These are phyloP conservation scores for Diacarnus erythraeanus DNA, from an alignment of 37 sponge, comb jelly and placozoan species.

Conservation along the genomic window DNA sequence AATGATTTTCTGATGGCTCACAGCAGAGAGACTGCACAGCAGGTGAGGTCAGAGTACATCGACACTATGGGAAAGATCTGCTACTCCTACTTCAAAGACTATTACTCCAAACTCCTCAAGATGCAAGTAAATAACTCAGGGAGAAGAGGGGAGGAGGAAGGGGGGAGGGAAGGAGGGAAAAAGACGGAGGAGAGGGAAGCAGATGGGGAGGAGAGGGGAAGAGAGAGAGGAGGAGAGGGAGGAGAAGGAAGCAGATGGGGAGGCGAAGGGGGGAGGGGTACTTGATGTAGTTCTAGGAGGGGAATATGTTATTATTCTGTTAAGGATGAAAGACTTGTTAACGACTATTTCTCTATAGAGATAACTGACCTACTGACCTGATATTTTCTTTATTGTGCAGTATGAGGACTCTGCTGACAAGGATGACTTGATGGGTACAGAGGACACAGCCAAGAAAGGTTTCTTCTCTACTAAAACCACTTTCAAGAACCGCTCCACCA, in stretches of 20 bases:
- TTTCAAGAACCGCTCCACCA: slow-evolving; percentile 86
- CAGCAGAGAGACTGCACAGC: slow-evolving; percentile 77
- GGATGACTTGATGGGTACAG: slow-evolving; percentile 95
- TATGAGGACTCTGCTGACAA: slow-evolving; percentile 89
- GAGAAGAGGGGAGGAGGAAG: not conserved
- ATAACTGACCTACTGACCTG: too few species aligned
- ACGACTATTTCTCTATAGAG: too few species aligned
- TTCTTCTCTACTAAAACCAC: slow-evolving; percentile 76
- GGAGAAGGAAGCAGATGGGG: not conserved
- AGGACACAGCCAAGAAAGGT: slow-evolving; percentile 82
- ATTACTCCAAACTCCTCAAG: slow-evolving; percentile 83
- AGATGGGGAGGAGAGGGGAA: not conserved
- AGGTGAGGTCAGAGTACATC: slow-evolving; percentile 86
- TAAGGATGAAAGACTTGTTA: too few species aligned
- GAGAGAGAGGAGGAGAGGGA: not conserved
- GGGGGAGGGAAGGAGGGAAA: not conserved
- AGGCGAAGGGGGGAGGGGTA: not conserved
- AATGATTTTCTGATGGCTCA: slow-evolving; percentile 95
- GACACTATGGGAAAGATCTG: slow-evolving; percentile 94
- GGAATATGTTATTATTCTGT: too few species aligned
- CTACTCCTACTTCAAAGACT: slow-evolving; percentile 96
- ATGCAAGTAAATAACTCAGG: slow-evolving; percentile 56
- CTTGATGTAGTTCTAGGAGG: not conserved
- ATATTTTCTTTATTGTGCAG: slow-evolving; percentile 32
- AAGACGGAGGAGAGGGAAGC: not conserved